Conservation (phyloP, 1,140 invertebrate genomes). For the Drosophila nikananu region DNA sequence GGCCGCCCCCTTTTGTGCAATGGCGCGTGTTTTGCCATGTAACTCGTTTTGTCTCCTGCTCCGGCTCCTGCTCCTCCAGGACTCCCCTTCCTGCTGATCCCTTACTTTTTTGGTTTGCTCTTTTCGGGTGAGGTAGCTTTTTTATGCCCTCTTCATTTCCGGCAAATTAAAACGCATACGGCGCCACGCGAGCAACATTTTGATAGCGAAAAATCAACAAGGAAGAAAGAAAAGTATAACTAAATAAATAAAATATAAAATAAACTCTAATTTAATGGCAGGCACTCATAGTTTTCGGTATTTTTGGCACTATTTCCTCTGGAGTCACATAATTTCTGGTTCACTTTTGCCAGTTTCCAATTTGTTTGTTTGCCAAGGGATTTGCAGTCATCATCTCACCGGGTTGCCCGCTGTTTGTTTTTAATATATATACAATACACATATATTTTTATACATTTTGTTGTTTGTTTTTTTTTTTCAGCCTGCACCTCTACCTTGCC, state of each 20-base stretch:
- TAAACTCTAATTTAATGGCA: constrained; percentile 23
- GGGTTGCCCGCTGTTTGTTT: constrained; percentile 14
- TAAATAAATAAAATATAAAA: constrained; percentile 18
- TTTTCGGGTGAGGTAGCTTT: constrained; percentile 33
- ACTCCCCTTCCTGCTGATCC: not conserved
- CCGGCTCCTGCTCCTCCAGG: constrained; percentile 1
- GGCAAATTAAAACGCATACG: constrained; percentile 71
- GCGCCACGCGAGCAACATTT: constrained; percentile 18
- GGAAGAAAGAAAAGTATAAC: not conserved
- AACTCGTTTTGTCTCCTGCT: constrained; percentile 53
- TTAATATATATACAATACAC: not conserved
- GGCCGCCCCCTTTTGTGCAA: constrained; percentile 41
- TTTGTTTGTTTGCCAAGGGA: constrained; percentile 46
- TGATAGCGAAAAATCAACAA: not conserved
- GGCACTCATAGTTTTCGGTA: constrained; percentile 13
- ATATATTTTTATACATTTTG: not conserved
- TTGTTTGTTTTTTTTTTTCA: not conserved
- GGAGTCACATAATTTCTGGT: constrained; percentile 57
- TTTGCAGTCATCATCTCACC: constrained; percentile 39
- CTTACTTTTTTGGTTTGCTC: constrained; percentile 3
- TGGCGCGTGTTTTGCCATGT: constrained; percentile 66
- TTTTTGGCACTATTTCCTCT: constrained; percentile 18
- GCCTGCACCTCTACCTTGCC: constrained; percentile 41
- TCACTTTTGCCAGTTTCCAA: constrained; percentile 36
- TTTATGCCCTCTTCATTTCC: constrained; percentile 64